Base-by-base conservation (phyloP, 2,113 vertebrate genomes). In the Notarius lentiginosus region DNA sequence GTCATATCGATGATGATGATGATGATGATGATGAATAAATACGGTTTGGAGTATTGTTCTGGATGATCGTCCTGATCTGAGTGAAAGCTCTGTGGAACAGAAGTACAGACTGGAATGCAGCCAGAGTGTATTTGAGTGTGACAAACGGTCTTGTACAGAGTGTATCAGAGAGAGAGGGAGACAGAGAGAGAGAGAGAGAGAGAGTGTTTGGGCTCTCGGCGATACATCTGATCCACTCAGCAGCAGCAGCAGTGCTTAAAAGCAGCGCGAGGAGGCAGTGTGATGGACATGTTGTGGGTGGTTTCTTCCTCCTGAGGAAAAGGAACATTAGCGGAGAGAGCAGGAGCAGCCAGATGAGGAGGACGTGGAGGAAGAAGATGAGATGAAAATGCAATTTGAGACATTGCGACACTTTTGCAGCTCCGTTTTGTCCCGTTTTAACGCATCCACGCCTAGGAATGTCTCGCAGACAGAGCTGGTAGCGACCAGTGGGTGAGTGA, bases 341-440 rank as follows among this genome's bases (percentile, higher is more conserved):
- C 18, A 65, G n/a, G 76, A 86, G n/a, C 10, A 79, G 60, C 30
- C 20, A 34, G 63, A 65, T 11, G 20, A 81, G 49, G 41, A 30
- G n/a, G 47, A 79, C 22, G 84, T 27, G 22, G 30, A 77, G 34
- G 53, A 79, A 61, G 85, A 93, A 93, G 90, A 92, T 53, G 89
- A 85, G 93, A 93, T 94, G 94, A 98, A 97, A 97, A 99, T 99
- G 98, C 98, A 99, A 96, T 99, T 99, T 97, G 98, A 99, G 95
- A 98, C 98, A 92, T 97, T 99, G 96, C 98, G 97, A 97, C 98
- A 99, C 95, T 98, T 99, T 95, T 99, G 98, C 97, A 99, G 97
- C 96, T 99, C 98, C 92, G 97, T 99, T 96, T 95, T 99, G 94
- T 99, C 98, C 91, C 97, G 98, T 98, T 99, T 99, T 95, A 98